These are phyloP conservation scores for Nematopogon swammerdamellus DNA, from an alignment of 2,888 invertebrate genomes.

Conservation along the genomic window DNA sequence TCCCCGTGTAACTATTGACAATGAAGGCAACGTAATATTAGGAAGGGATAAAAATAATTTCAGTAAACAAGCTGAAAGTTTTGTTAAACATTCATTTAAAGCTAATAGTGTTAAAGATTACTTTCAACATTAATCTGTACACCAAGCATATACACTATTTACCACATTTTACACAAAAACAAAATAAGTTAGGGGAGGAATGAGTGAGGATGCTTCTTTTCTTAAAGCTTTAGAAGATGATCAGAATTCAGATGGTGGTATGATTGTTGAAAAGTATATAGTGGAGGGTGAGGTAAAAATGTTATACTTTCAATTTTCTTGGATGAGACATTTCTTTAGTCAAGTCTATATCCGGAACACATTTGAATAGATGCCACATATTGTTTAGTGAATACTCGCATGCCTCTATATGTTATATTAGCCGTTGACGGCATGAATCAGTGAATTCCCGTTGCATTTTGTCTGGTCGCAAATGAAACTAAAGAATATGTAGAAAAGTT, in stretches of 20 bases:
- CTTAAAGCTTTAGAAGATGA: too few relatives aligned
- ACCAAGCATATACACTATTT: too few relatives aligned
- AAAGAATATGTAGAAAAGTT: not conserved
- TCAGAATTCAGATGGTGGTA: not conserved
- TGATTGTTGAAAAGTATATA: not conserved
- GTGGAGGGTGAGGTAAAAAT: not conserved
- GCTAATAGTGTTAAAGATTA: too few relatives aligned
- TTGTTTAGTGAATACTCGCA: not conserved
- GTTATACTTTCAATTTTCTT: constrained; percentile 2
- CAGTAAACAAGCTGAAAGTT: too few relatives aligned
- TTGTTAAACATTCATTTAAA: too few relatives aligned
- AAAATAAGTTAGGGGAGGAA: too few relatives aligned
- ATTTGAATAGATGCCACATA: constrained; percentile 1
- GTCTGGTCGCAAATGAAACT: not conserved
- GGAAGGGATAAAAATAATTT: too few relatives aligned
- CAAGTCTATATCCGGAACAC: constrained; percentile 2
- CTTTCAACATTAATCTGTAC: too few relatives aligned
- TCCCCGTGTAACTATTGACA: too few relatives aligned
- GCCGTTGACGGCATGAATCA: constrained; percentile 1
- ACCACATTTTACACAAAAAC: too few relatives aligned
- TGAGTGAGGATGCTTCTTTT: too few relatives aligned
- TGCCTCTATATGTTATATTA: constrained; percentile 3
- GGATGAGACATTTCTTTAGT: constrained; percentile 2
- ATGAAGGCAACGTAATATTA: too few relatives aligned
- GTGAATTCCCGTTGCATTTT: constrained; percentile 1